phyloP scores from a whole-genome alignment of 1,140 invertebrate genomes.

The Trichoplusia ni region DNA sequence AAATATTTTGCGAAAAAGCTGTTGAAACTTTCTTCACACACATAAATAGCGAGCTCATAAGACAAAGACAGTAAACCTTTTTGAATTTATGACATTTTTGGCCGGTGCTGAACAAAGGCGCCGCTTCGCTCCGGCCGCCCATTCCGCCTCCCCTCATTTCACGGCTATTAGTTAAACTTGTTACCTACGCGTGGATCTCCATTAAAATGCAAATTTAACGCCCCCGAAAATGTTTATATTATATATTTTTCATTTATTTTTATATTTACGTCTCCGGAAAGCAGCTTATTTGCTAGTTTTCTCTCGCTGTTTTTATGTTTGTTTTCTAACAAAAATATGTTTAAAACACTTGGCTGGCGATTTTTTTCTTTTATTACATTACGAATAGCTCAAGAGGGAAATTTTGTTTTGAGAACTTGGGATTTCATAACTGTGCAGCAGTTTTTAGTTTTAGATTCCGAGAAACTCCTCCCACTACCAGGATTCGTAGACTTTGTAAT shows the following conservation, averaged over 20 bases:
- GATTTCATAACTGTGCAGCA: background rate
- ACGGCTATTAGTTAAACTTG: slow-evolving; percentile 78
- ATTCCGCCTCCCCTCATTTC: slow-evolving; percentile 61
- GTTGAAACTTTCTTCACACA: slow-evolving; percentile 15
- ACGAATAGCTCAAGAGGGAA: slow-evolving; percentile 7
- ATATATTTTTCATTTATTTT: slow-evolving; percentile 64
- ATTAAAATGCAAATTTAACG: slow-evolving; percentile 78
- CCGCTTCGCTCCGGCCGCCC: slow-evolving; percentile 2
- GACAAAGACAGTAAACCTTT: slow-evolving; percentile 20
- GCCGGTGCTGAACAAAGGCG: slow-evolving; percentile 23
- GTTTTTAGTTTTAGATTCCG: background rate
- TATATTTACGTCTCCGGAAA: slow-evolving; percentile 28
- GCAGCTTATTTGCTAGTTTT: slow-evolving; percentile 25
- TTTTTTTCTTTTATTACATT: slow-evolving; percentile 18
- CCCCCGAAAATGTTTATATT: slow-evolving; percentile 75
- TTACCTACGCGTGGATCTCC: slow-evolving; percentile 73
- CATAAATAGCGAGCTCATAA: slow-evolving; percentile 19
- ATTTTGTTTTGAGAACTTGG: slow-evolving; percentile 4
- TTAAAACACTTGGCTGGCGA: slow-evolving; percentile 14
- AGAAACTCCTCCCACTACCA: too few relatives aligned
- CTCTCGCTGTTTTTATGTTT: slow-evolving; percentile 2
- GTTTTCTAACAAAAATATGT: slow-evolving; percentile 5
- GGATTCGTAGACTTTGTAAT: too few relatives aligned
- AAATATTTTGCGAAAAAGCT: slow-evolving; percentile 1
- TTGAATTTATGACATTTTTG: slow-evolving; percentile 34